A percentile compares a stretch with the other conserved stretches of the same genome.
Conservation (phyloP, 2,113 vertebrate genomes). For the Oncorhynchus clarkii region DNA sequence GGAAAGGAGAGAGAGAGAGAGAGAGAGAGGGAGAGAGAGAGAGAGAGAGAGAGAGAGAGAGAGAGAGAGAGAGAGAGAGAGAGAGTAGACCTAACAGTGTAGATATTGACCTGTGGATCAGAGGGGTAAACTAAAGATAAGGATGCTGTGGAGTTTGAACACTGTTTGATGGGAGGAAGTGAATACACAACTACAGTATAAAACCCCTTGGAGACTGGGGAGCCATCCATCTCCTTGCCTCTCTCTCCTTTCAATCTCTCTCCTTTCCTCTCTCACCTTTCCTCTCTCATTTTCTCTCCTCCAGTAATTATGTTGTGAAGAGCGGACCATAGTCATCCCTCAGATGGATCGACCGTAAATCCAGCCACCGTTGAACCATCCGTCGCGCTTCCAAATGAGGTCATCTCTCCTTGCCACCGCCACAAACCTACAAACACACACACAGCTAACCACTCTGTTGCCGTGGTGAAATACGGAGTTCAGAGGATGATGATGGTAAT, state of each 20-base stretch:
- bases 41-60: too few species aligned
- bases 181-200: too few species aligned
- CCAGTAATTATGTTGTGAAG: conserved; percentile 47
- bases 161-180: conserved; percentile 25
- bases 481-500: conserved; percentile 53
- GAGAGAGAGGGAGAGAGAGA: too few species aligned
- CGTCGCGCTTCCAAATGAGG: conserved; percentile 53
- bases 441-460: conserved; percentile 2
- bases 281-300: background rate
- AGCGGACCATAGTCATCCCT: conserved; percentile 42
- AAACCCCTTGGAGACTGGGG: too few species aligned
- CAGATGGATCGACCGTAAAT: conserved; percentile 55
- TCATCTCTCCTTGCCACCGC: conserved; percentile 41
- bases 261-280: too few species aligned
- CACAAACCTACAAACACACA: conserved; percentile 20
- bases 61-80: too few species aligned
- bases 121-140: conserved; percentile 28
- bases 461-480: conserved; percentile 53
- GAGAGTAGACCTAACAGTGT: conserved; percentile 9
- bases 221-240: too few species aligned
- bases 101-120: conserved; percentile 15
- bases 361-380: conserved; percentile 19
- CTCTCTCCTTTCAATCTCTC: too few species aligned
- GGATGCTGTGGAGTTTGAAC: background rate
- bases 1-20: too few species aligned